Conservation (phyloP, 2,113 vertebrate species). For the Glaucomys volans region DNA sequence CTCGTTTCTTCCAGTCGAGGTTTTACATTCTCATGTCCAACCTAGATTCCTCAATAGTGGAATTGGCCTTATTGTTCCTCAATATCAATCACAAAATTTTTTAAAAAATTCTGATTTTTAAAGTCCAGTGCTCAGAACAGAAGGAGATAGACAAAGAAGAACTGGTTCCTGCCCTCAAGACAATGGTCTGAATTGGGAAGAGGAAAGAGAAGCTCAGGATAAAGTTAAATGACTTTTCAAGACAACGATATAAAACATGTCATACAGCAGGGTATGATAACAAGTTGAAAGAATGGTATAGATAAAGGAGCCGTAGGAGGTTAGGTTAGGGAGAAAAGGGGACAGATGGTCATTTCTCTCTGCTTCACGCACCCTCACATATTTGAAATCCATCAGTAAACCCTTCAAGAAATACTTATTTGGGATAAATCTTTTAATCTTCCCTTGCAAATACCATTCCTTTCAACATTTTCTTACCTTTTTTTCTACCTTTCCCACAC, state of each 20-base stretch:
- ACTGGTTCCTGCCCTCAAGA: neutral
- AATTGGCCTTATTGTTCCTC: neutral
- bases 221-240: neutral
- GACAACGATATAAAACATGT: neutral
- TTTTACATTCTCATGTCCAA: neutral
- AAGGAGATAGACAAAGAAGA: neutral
- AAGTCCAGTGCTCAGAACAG: neutral
- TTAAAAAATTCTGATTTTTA: neutral
- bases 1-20: neutral
- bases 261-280: neutral
- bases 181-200: neutral
- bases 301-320: neutral
- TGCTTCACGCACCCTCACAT: neutral
- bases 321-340: neutral
- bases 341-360: neutral
- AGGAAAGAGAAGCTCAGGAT: neutral
- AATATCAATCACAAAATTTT: neutral
- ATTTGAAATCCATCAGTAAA: conserved; percentile 22
- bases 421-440: neutral
- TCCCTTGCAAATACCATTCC: neutral
- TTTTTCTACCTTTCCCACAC: neutral
- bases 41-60: neutral
- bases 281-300: neutral
- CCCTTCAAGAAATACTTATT: neutral
- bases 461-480: neutral